Evolutionary conservation across 2,888 invertebrate species (phyloP).

Genomic region (Coelogynopora nodosa): DNA sequence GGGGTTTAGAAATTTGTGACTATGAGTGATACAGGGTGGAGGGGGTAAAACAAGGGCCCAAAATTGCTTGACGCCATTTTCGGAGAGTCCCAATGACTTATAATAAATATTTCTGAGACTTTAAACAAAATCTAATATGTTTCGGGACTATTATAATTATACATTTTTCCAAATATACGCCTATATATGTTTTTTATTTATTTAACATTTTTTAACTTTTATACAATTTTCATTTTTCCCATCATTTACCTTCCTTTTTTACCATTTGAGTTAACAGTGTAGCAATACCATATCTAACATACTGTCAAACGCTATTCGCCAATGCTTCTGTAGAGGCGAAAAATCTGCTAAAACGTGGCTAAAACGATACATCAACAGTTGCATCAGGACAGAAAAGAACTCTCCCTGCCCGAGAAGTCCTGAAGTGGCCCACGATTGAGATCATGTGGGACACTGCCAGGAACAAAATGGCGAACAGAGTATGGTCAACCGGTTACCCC

Average conservation of each 20-base stretch:
- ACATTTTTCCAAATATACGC: too few relatives aligned
- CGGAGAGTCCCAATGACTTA: neutral
- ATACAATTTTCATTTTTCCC: too few relatives aligned
- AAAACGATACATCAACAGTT: slow-evolving; percentile 8
- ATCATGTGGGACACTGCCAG: slow-evolving; percentile 17
- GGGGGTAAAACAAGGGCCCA: neutral
- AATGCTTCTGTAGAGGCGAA: slow-evolving; percentile 6
- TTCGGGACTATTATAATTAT: too few relatives aligned
- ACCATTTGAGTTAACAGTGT: too few relatives aligned
- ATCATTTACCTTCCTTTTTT: too few relatives aligned
- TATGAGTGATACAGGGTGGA: too few relatives aligned
- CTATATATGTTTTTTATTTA: too few relatives aligned
- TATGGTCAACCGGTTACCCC: slow-evolving; percentile 2
- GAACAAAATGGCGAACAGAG: slow-evolving; percentile 21
- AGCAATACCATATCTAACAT: slow-evolving; percentile 23
- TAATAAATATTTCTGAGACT: too few relatives aligned
- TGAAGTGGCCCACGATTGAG: slow-evolving; percentile 25
- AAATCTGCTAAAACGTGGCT: slow-evolving; percentile 28
- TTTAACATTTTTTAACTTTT: too few relatives aligned
- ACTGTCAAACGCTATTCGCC: slow-evolving; percentile 28
- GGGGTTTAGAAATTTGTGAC: too few relatives aligned
- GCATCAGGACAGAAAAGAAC: slow-evolving; percentile 15
- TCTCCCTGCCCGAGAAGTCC: slow-evolving; percentile 10
- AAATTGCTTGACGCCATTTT: neutral
- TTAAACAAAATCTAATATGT: too few relatives aligned